A percentile compares a stretch with the other conserved stretches of the same genome.
phyloP scores from a whole-genome alignment of 2,888 invertebrate genomes.

The Drosophila bunnanda region DNA sequence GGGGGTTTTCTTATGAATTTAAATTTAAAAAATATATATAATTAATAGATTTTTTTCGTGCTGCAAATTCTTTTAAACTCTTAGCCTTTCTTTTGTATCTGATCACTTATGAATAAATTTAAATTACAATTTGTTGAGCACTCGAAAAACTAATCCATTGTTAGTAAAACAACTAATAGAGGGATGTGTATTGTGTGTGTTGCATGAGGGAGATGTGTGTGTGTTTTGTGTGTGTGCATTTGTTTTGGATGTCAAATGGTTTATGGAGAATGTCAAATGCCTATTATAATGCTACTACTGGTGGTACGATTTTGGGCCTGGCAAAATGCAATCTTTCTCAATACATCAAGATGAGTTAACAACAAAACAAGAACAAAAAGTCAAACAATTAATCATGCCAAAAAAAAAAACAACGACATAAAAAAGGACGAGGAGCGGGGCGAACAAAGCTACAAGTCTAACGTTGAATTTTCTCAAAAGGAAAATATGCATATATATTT shows the following conservation, averaged over 20 bases:
- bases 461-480: not conserved
- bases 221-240: conserved; percentile 32
- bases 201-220: conserved; percentile 31
- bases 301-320: conserved; percentile 13
- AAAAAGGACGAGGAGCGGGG: conserved; percentile 9
- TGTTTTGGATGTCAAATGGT: conserved; percentile 15
- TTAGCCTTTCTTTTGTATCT: not conserved
- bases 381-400: conserved; percentile 46
- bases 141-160: not conserved
- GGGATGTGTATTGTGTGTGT: conserved; percentile 14
- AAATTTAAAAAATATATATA: not conserved
- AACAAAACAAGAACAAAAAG: conserved; percentile 36
- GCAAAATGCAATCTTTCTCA: conserved; percentile 36
- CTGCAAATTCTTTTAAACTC: not conserved
- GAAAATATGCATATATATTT: not conserved
- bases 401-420: conserved; percentile 31
- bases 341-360: conserved; percentile 27
- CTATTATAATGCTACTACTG: conserved; percentile 15
- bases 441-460: conserved; percentile 21
- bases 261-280: conserved; percentile 15
- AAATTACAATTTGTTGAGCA: not conserved
- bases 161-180: conserved; percentile 37
- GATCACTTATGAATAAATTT: not conserved
- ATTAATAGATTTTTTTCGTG: not conserved
- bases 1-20: not conserved